Percentiles rank a stretch among this genome's conserved stretches.
Conservation (phyloP, 2,888 invertebrate genomes). For the Busseola fusca region DNA sequence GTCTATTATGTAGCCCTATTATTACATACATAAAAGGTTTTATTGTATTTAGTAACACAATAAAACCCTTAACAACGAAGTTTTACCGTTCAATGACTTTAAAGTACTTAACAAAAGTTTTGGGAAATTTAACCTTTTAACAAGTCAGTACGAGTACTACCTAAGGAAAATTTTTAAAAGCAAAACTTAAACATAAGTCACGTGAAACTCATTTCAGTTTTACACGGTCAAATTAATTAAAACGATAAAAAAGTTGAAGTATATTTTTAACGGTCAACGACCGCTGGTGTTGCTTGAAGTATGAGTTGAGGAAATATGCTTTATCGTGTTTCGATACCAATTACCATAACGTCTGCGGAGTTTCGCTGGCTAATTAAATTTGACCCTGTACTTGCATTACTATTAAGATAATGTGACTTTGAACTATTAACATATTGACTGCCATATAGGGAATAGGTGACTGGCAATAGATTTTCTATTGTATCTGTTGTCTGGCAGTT, state of each 20-base stretch:
- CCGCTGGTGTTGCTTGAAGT: not conserved
- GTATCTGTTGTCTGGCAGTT: no score
- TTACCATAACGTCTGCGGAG: not conserved
- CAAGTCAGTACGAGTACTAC: not conserved
- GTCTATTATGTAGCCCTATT: constrained; percentile 50
- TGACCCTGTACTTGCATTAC: not conserved
- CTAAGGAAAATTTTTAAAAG: not conserved
- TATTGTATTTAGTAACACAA: constrained; percentile 37
- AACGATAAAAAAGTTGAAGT: no score
- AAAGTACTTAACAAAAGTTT: constrained; percentile 5
- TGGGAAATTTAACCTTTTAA: not conserved
- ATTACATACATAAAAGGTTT: constrained; percentile 45
- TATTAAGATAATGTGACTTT: constrained; percentile 3
- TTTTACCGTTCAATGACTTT: constrained; percentile 48
- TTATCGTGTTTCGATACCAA: not conserved
- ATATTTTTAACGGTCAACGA: not conserved
- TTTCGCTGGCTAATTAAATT: not conserved
- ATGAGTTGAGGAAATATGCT: not conserved
- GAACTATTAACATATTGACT: constrained; percentile 1
- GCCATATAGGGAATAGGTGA: no score
- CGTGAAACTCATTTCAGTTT: not conserved
- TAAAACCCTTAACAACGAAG: constrained; percentile 16
- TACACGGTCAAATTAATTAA: not conserved
- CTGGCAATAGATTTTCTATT: no score
- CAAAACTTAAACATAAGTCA: not conserved